Conservation (phyloP, 2,113 vertebrate genomes). For the Tautogolabrus adspersus region DNA sequence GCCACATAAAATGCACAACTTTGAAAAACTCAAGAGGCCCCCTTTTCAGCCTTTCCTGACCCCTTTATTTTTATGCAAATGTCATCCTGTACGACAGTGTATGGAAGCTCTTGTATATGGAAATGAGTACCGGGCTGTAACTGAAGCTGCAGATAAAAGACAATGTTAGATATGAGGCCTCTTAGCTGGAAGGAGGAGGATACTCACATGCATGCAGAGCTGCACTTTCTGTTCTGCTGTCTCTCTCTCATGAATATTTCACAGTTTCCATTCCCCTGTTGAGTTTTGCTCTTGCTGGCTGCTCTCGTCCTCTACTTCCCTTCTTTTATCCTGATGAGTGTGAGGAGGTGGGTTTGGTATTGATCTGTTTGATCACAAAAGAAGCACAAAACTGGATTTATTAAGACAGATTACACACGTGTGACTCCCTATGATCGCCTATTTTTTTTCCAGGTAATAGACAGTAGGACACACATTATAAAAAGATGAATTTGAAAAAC, state of each 20-base stretch:
- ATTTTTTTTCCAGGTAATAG: not conserved
- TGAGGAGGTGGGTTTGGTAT: not conserved
- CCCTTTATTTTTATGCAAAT: conserved; percentile 73
- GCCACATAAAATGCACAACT: not conserved
- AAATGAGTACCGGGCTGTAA: conserved; percentile 65
- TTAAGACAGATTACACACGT: not conserved
- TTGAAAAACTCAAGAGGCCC: conserved; percentile 26
- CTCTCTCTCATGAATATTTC: conserved; percentile 72
- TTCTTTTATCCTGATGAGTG: conserved; percentile 36
- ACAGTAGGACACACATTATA: not conserved
- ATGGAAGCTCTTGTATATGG: conserved; percentile 61
- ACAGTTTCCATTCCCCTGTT: conserved; percentile 48
- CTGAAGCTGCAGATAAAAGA: conserved; percentile 62
- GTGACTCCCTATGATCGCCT: no score
- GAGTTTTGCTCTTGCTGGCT: conserved; percentile 35
- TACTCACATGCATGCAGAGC: conserved; percentile 13
- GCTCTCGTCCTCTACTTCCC: conserved; percentile 2
- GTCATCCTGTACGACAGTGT: conserved; percentile 38
- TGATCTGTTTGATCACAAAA: conserved; percentile 20
- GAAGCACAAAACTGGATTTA: conserved; percentile 9
- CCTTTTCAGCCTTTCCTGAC: conserved; percentile 27
- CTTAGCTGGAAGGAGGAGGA: conserved; percentile 29
- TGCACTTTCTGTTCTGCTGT: conserved; percentile 24
- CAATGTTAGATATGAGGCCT: conserved; percentile 47
- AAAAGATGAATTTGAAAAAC: not conserved